Conservation (phyloP, 2,113 vertebrate species). For the Ranitomeya variabilis region DNA sequence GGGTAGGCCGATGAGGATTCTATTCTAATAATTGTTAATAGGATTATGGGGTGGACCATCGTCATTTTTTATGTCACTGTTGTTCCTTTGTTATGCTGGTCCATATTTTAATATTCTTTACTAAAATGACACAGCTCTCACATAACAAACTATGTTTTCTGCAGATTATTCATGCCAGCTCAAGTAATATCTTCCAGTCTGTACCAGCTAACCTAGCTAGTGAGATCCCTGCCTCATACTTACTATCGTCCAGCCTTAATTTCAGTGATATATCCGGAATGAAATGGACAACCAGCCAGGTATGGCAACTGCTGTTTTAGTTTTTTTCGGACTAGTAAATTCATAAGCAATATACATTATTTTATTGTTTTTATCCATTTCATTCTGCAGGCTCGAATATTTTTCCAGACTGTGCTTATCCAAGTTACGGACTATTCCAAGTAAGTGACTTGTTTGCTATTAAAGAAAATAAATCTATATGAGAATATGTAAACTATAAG, state of each 20-base stretch:
- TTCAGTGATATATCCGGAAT: constrained; percentile 42
- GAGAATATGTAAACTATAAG: neutral
- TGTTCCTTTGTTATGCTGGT: neutral
- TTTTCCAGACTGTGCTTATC: constrained; percentile 39
- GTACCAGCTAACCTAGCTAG: constrained; percentile 39
- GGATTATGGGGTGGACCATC: neutral
- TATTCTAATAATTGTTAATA: no score
- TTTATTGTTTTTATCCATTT: neutral
- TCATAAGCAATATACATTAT: neutral
- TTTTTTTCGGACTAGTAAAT: neutral
- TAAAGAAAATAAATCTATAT: neutral
- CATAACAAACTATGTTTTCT: neutral
- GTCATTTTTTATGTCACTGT: neutral
- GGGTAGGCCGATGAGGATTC: no score
- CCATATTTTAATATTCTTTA: neutral
- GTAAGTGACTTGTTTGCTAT: constrained; percentile 37
- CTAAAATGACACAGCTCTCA: neutral
- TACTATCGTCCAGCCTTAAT: constrained; percentile 16
- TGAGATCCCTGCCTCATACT: constrained; percentile 42
- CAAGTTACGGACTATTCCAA: neutral
- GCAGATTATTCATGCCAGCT: neutral
- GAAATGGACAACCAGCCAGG: constrained; percentile 52
- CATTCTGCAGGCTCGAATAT: constrained; percentile 48
- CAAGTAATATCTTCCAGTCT: neutral
- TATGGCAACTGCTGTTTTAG: neutral